Percentiles rank a stretch among this genome's conserved stretches.
phyloP scores from a whole-genome alignment of 2,888 invertebrate species.

The Gymnoscelis rufifasciata region DNA sequence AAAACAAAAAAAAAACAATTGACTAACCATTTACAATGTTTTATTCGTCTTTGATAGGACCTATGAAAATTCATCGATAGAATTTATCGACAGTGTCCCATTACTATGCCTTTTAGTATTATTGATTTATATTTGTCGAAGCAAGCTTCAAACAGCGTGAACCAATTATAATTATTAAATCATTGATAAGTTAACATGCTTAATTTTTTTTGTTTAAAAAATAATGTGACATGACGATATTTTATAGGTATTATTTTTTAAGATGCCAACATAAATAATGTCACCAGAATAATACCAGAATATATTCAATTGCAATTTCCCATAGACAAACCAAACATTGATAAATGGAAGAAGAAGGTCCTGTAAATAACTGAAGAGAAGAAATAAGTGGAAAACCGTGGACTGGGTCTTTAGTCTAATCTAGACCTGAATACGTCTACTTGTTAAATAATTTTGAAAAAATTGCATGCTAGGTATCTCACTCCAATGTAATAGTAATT shows the following conservation, averaged over 20 bases:
- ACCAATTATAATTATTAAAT: too few species aligned
- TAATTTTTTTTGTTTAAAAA: too few species aligned
- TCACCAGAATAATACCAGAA: background rate
- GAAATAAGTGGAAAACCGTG: slow-evolving; percentile 40
- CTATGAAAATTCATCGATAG: too few species aligned
- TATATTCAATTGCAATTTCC: background rate
- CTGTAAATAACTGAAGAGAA: slow-evolving; percentile 69
- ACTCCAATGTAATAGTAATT: too few species aligned
- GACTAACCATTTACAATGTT: slow-evolving; percentile 27
- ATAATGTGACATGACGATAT: too few species aligned
- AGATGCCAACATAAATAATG: too few species aligned
- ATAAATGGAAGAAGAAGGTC: slow-evolving; percentile 37
- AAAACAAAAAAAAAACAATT: slow-evolving; percentile 42
- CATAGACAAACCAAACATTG: background rate
- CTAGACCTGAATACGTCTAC: slow-evolving; percentile 1
- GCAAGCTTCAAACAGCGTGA: too few species aligned
- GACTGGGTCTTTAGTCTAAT: slow-evolving; percentile 45
- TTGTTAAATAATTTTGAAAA: background rate
- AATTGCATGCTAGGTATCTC: too few species aligned
- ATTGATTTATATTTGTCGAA: background rate
- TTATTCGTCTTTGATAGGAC: slow-evolving; percentile 5
- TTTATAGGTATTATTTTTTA: too few species aligned
- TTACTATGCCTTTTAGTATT: too few species aligned
- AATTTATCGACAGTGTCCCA: too few species aligned
- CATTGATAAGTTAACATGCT: too few species aligned